Evolutionary conservation across 2,797 vertebrate species (phyloP).

Genomic region (Macropus fuliginosus): DNA sequence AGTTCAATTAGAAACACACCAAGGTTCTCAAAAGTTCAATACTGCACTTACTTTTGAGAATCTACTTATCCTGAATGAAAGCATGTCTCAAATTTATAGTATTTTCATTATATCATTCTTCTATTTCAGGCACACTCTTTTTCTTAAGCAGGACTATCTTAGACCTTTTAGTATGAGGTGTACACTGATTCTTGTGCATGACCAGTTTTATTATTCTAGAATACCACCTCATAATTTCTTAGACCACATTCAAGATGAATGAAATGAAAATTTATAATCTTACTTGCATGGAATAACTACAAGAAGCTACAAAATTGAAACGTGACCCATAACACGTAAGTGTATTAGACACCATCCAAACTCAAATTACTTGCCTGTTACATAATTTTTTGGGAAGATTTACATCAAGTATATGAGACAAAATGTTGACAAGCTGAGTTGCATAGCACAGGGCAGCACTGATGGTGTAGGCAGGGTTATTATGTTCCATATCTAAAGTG

Average conservation of each 20-base stretch:
- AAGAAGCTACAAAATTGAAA: background rate
- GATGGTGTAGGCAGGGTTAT: constrained; percentile 96
- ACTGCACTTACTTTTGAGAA: background rate
- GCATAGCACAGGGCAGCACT: constrained; percentile 96
- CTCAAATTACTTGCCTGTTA: constrained; percentile 90
- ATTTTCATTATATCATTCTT: background rate
- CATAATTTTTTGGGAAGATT: constrained; percentile 97
- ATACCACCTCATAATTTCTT: background rate
- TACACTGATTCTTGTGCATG: background rate
- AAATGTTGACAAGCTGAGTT: constrained; percentile 94
- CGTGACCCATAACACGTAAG: background rate
- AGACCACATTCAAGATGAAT: background rate
- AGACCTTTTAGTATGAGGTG: background rate
- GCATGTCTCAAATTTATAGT: background rate
- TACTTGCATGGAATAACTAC: background rate
- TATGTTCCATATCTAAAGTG: constrained; percentile 93
- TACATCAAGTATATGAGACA: constrained; percentile 95
- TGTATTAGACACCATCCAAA: background rate
- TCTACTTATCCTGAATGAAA: background rate
- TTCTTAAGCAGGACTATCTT: background rate
- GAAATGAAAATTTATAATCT: background rate
- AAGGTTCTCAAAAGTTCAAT: background rate
- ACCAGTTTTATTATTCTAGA: background rate
- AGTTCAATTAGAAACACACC: background rate
- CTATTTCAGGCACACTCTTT: background rate